Evolutionary conservation across 53 echinoderm and acorn worm genomes (phyloP), one percentile per base, ranked within the genome.

Genomic region (Holothuria leucospilota): DNA sequence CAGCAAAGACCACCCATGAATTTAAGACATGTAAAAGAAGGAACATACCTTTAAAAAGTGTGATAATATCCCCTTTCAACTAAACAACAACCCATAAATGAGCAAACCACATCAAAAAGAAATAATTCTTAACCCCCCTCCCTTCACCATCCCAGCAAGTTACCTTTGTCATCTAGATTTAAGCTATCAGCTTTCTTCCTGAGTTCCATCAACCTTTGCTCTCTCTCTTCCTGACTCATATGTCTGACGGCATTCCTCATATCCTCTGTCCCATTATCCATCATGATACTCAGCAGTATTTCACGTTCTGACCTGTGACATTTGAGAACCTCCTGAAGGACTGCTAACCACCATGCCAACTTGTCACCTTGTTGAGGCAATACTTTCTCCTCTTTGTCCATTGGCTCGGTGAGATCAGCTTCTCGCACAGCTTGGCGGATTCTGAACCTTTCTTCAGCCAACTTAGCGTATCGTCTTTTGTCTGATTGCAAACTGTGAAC

Each of bases 231-330:
- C 59, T 92, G 90, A 13, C 77, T 86, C 99, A 98, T 98, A 87
- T 91, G 84, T 29, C 67, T 84, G 67, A 95, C 99, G 18, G 99
- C 95, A 41, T 98, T 92, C 65, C 99, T 81, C 29, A 95, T 67
- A 60, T 98, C 99, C 20, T 91, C 93, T 51, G 91, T 98, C 5
- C 99, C 99, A 28, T 91, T 90, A 66, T 97, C 97, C 87, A 89
- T 95, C 81, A 98, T 77, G 84, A 95, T 92, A 66, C 73, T 91
- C 75, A 98, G 86, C 63, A 95, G 86, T 11, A 93, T 88, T 38
- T 95, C 93, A 18, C 88, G 82, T 83, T 98, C 95, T 27, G 89
- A 62, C 25, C 81, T 46, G 42, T 98, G 95, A 39, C 90, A 88
- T 0, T 84, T 85, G 58, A 93, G 92, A 78, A 98, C 70, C 85